phyloP scores from a whole-genome alignment of 2,113 vertebrate genomes.

The Thryonomys swinderianus region DNA sequence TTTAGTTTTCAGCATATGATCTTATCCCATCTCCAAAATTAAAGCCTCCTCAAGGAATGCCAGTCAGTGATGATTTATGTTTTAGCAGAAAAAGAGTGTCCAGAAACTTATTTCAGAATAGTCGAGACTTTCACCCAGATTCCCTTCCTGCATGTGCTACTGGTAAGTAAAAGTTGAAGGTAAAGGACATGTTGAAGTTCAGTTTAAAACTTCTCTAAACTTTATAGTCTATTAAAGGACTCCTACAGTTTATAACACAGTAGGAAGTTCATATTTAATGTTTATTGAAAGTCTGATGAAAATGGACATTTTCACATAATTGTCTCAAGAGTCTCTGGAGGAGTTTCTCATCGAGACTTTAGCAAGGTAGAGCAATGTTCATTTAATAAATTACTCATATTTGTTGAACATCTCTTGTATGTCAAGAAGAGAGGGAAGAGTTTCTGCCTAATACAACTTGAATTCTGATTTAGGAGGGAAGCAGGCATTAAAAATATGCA shows the following conservation, averaged over 20 bases:
- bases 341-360: neutral
- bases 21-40: slow-evolving; percentile 81
- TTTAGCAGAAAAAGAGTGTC: slow-evolving; percentile 80
- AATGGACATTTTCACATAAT: neutral
- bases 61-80: slow-evolving; percentile 80
- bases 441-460: neutral
- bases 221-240: neutral
- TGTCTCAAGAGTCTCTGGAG: neutral
- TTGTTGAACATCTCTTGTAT: neutral
- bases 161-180: slow-evolving; percentile 81
- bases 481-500: slow-evolving; percentile 24
- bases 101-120: slow-evolving; percentile 75
- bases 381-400: neutral
- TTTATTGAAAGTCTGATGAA: slow-evolving; percentile 42
- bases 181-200: neutral
- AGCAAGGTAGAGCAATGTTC: neutral
- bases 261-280: slow-evolving; percentile 23
- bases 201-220: slow-evolving; percentile 35
- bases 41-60: slow-evolving; percentile 68
- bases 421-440: neutral
- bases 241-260: slow-evolving; percentile 4
- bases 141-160: slow-evolving; percentile 60
- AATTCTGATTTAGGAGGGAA: neutral
- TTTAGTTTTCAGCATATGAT: slow-evolving; percentile 82
- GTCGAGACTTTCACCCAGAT: slow-evolving; percentile 75